Evolutionary conservation across 53 echinoderm and acorn worm species (phyloP).

Genomic region (Luidia sarsii): DNA sequence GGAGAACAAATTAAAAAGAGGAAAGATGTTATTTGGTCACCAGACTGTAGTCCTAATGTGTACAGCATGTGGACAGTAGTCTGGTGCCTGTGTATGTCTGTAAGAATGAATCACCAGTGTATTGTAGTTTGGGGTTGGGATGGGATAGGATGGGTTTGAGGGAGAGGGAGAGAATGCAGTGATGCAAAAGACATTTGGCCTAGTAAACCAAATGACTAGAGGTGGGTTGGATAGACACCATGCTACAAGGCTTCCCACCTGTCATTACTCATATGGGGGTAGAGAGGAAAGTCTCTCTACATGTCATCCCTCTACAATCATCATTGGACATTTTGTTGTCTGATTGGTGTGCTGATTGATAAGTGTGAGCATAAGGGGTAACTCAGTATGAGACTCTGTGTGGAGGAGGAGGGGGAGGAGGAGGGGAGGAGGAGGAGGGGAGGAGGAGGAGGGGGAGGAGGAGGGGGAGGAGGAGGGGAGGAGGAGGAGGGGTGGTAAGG

Average conservation of each 20-base stretch:
- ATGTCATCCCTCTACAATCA: conserved; percentile 18
- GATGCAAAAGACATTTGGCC: conserved; percentile 10
- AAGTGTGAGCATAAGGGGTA: not conserved
- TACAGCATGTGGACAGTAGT: no score
- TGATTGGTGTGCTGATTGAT: conserved; percentile 40
- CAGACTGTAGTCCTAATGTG: no score
- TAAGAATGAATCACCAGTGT: no score
- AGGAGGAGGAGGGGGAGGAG: not conserved
- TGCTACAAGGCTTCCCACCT: conserved; percentile 15
- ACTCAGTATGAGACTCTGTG: no score
- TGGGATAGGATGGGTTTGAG: no score
- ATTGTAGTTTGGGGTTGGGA: no score
- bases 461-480: not conserved
- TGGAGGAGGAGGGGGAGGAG: not conserved
- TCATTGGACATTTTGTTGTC: conserved; percentile 28
- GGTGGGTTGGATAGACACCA: conserved; percentile 17
- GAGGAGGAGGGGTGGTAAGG: not conserved
- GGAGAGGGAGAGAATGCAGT: no score
- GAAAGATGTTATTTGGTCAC: no score
- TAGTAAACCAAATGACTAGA: conserved; percentile 23
- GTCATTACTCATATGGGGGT: conserved; percentile 3
- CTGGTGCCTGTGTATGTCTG: no score
- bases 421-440: not conserved
- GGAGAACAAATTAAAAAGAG: no score
- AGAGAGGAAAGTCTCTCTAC: no score